Percentiles rank a stretch among this genome's conserved stretches.
Evolutionary conservation across 1,140 invertebrate genomes (phyloP).

Genomic region (Ridgeia piscesae): DNA sequence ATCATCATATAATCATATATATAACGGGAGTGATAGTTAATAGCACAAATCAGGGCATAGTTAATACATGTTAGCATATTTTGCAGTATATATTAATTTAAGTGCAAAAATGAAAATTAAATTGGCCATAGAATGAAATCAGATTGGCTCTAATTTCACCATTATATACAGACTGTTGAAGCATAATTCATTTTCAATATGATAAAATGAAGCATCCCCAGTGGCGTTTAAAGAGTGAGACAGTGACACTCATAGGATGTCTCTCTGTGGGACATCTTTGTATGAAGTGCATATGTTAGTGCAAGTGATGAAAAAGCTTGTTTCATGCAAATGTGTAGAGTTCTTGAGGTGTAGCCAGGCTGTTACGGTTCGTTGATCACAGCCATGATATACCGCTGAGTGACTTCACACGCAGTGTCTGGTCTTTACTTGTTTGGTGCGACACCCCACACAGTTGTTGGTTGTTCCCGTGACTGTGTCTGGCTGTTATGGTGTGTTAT

Average conservation of each 20-base stretch:
- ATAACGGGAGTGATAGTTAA: background rate
- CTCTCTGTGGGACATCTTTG: background rate
- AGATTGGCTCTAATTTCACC: background rate
- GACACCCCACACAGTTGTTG: background rate
- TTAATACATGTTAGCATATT: background rate
- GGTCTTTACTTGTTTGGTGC: background rate
- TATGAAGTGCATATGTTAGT: background rate
- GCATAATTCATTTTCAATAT: background rate
- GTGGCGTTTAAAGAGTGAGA: background rate
- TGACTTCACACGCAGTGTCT: background rate
- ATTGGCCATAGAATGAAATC: background rate
- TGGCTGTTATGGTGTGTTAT: background rate
- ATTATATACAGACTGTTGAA: no score
- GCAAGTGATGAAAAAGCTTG: background rate
- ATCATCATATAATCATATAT: background rate
- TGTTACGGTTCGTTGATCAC: background rate
- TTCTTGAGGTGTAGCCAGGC: background rate
- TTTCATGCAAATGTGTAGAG: background rate
- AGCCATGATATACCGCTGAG: background rate
- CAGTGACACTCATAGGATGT: background rate
- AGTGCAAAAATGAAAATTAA: background rate
- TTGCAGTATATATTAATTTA: background rate
- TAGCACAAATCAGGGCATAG: background rate
- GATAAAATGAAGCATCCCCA: background rate
- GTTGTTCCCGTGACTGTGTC: background rate